A percentile compares a stretch with the other conserved stretches of the same genome.
These are phyloP conservation scores for Drosophila fuyamai DNA, from an alignment of 1,140 invertebrate genomes.

Conservation along the genomic window DNA sequence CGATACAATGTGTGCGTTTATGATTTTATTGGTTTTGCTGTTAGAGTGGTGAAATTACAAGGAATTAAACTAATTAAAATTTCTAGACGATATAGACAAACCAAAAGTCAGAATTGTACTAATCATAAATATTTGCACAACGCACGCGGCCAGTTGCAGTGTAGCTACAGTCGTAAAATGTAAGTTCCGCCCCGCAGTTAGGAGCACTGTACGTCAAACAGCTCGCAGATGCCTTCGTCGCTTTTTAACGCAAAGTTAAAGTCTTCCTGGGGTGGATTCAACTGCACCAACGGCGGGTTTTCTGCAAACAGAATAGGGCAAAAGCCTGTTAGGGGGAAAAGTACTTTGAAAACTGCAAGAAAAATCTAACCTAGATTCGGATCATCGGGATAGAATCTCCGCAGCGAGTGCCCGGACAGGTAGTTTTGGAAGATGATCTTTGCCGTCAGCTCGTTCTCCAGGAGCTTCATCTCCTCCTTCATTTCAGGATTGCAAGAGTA, in stretches of 20 bases:
- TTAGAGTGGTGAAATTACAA: conserved; percentile 57
- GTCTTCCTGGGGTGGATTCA: conserved; percentile 80
- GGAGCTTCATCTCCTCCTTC: conserved; percentile 73
- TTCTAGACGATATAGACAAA: conserved; percentile 76
- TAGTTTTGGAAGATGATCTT: conserved; percentile 80
- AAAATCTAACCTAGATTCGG: conserved; percentile 69
- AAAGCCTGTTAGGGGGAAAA: background rate
- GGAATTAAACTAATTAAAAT: conserved; percentile 75
- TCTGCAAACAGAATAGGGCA: conserved; percentile 50
- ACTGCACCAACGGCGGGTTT: conserved; percentile 76
- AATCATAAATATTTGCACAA: conserved; percentile 82
- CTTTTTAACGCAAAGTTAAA: conserved; percentile 76
- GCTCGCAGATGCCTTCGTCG: conserved; percentile 81
- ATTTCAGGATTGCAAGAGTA: conserved; percentile 78
- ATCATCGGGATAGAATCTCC: conserved; percentile 80
- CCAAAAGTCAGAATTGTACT: conserved; percentile 80
- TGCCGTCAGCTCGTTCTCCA: conserved; percentile 77
- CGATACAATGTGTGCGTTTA: conserved; percentile 8
- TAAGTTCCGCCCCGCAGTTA: conserved; percentile 22
- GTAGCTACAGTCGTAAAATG: conserved; percentile 20
- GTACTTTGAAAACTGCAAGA: background rate
- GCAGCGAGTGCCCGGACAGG: conserved; percentile 67
- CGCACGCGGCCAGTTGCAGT: conserved; percentile 70
- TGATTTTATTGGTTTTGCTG: conserved; percentile 60
- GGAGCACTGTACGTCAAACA: conserved; percentile 80